phyloP scores from a whole-genome alignment of 2,797 vertebrate genomes.

The Paramormyrops hopkinsi region DNA sequence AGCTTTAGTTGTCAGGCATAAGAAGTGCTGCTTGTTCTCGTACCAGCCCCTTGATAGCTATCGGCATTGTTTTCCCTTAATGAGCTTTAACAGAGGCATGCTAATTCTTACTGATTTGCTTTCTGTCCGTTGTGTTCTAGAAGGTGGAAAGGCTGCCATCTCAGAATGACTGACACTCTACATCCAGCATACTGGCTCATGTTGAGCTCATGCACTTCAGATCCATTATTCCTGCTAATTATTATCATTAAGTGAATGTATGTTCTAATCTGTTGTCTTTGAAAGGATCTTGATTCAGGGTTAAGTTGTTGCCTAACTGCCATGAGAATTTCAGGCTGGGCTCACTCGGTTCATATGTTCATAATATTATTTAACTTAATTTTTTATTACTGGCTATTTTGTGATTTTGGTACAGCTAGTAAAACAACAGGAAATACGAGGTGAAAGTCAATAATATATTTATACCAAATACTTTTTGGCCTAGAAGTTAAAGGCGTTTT shows the following conservation, averaged over 20 bases:
- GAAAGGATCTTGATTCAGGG: constrained; percentile 60
- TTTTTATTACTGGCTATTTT: not conserved
- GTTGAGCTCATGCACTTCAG: constrained; percentile 86
- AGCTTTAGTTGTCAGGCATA: constrained; percentile 29
- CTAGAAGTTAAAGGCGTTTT: not conserved
- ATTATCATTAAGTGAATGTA: constrained; percentile 95
- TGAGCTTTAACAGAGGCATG: constrained; percentile 80
- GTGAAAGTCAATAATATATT: not conserved
- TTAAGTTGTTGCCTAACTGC: constrained; percentile 28
- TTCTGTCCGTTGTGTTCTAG: constrained; percentile 63
- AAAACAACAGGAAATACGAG: not conserved
- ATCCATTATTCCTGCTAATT: constrained; percentile 98
- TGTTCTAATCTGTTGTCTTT: constrained; percentile 91
- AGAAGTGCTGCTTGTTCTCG: constrained; percentile 33
- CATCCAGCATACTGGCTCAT: constrained; percentile 64
- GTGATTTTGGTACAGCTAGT: not conserved
- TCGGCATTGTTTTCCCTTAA: constrained; percentile 53
- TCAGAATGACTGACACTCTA: constrained; percentile 73
- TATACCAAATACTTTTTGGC: not conserved
- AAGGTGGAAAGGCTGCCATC: constrained; percentile 48
- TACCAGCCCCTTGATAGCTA: constrained; percentile 45
- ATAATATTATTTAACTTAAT: constrained; percentile 27
- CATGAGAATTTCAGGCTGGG: constrained; percentile 48
- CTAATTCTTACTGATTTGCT: constrained; percentile 92
- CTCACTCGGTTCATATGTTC: constrained; percentile 43